Conservation (phyloP, 2,888 invertebrate genomes). For the Psylliodes chrysocephalus region DNA sequence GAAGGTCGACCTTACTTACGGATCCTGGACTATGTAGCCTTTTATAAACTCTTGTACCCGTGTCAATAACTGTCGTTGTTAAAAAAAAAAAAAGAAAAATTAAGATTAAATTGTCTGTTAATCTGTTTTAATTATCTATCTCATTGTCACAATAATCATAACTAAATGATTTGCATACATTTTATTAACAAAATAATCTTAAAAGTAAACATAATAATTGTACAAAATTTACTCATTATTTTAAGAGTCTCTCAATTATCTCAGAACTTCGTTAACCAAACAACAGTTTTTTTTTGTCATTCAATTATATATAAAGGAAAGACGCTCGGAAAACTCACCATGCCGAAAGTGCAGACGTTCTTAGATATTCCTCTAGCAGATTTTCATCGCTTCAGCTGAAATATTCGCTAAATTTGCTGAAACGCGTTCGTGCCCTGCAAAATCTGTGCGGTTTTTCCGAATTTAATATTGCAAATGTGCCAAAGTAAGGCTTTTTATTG, state of each 20-base stretch:
- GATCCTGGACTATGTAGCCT: too few relatives aligned
- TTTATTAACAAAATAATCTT: too few relatives aligned
- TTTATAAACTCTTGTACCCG: too few relatives aligned
- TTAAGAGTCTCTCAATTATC: background rate
- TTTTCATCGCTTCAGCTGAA: conserved; percentile 6
- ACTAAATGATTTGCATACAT: too few relatives aligned
- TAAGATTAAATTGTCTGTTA: too few relatives aligned
- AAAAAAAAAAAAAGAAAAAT: too few relatives aligned
- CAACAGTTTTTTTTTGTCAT: background rate
- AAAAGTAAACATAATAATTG: too few relatives aligned
- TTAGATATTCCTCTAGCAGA: conserved; percentile 5
- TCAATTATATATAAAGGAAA: conserved; percentile 5
- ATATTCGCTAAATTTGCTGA: conserved; percentile 21
- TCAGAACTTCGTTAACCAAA: background rate
- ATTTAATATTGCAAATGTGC: conserved; percentile 18
- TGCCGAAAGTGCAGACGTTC: conserved; percentile 9
- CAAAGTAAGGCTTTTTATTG: background rate
- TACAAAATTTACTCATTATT: too few relatives aligned
- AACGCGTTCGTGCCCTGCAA: conserved; percentile 18
- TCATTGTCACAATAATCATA: too few relatives aligned
- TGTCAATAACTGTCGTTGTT: too few relatives aligned
- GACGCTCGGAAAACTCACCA: background rate
- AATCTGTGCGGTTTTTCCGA: conserved; percentile 18
- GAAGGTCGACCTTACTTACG: too few relatives aligned
- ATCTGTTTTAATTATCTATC: too few relatives aligned